Conservation (phyloP, 2,888 invertebrate genomes). For the Rhogogaster chlorosoma region DNA sequence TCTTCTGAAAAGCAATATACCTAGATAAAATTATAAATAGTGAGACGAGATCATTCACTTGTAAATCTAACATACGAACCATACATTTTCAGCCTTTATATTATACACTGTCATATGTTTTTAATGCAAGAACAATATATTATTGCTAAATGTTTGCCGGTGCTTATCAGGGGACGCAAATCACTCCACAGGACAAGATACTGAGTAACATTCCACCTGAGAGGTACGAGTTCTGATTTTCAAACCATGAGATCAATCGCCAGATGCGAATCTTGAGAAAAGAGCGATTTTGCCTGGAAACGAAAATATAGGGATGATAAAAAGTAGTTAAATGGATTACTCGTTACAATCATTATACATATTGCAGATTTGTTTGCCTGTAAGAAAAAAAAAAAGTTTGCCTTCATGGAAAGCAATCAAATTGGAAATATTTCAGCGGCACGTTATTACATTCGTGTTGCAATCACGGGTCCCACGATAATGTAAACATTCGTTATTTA, state of each 20-base stretch:
- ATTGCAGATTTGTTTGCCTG: too few relatives aligned
- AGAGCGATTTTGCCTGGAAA: neutral
- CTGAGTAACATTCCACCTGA: neutral
- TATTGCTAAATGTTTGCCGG: neutral
- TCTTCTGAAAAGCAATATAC: neutral
- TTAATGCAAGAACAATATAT: neutral
- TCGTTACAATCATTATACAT: too few relatives aligned
- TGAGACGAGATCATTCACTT: neutral
- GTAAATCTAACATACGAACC: neutral
- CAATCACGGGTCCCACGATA: neutral
- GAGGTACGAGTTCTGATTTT: neutral
- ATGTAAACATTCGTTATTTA: neutral
- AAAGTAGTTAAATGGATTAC: too few relatives aligned
- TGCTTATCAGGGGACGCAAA: neutral
- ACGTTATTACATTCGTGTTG: neutral
- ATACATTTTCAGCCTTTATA: neutral
- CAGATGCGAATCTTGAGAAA: neutral
- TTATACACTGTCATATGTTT: neutral
- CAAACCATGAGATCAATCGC: neutral
- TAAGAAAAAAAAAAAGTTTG: neutral
- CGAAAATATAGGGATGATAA: neutral
- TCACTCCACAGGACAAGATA: neutral
- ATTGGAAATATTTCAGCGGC: neutral
- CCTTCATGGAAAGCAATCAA: neutral
- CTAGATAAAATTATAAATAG: neutral